Evolutionary conservation across 2,113 vertebrate genomes (phyloP), one percentile per base, ranked within the genome.

Genomic region (Cephalopterus ornatus): DNA sequence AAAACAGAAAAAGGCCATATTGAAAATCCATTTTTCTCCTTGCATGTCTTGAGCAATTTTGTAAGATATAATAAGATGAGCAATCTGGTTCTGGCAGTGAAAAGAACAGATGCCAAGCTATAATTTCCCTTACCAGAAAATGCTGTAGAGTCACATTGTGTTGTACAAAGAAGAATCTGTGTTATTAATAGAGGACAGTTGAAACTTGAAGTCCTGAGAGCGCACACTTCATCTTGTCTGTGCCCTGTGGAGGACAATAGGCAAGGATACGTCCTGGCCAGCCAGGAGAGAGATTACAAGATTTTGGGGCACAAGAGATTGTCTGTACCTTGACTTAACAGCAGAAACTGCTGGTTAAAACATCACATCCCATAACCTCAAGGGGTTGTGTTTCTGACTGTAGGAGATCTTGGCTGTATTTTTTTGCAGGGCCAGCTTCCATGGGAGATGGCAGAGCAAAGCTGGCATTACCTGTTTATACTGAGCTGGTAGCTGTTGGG

Each of bases 11-110:
- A 76, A 79, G 37, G 61, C 67, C 39, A 28, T 94, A 94, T 85
- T 96, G 96, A 97, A 97, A 97, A 97, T 94, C 95, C 96, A 92
- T 97, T 97, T 97, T 96, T 93, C 86, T 93, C 70, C 88, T 97
- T 95, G 84, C 79, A 94, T 94, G 91, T 96, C 92, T 83, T 79
- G 76, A 95, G 62, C 94, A 96, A 90, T 97, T 97, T 96, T 96
- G 58, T 95, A 96, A 96, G 90, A 70, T 96, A 94, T 96, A 97
- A 96, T 94, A 97, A 97, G 95, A 97, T 96, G 88, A 96, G 94
- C 97, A 97, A 96, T 95, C 95, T 96, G 95, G 91, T 97, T 97
- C 94, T 96, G 93, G 95, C 96, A 95, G 95, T 91, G 94, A 95
- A 95, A 96, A 96, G 96, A 96, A 95, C 87, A 97, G 95, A 97